Evolutionary conservation across 2,113 vertebrate species (phyloP), one percentile per base, ranked within the genome.

Genomic region (Spermophilus dauricus): DNA sequence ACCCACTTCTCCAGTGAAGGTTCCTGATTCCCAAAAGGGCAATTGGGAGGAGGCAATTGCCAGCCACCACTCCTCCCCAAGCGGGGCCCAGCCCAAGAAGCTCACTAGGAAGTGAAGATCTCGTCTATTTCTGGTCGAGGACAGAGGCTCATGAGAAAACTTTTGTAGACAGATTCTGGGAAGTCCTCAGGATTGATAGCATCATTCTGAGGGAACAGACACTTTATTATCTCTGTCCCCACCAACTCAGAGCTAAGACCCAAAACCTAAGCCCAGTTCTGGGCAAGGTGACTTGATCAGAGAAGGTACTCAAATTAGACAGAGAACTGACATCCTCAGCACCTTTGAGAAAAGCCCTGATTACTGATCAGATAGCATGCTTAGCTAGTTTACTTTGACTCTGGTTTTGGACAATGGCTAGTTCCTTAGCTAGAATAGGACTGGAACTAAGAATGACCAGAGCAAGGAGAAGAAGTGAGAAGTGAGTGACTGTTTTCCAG

Each of bases 101-200:
- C 99, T 99, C 98, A 99, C 99, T 99, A 99, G 24, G 99, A 99
- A 37, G 99, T 99, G 98, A 99, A 99, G 98, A 99, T 99, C 98
- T 99, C 99, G 13, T 99, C 99, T 76, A 99, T 99, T 98, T 99
- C 99, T 1, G 99, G 99, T 77, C 99, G 99, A 48, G 99, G 99
- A 97, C 99, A 99, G 67, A 99, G 99, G 48, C 98, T 98, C 98
- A 99, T 98, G 86, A 99, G 98, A 97, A 99, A 99, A 2, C 98
- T 98, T 98, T 98, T 99, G 97, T 99, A 99, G 83, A 99, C 99
- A 0, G 99, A 70, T 95, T 99, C 99, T 1, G 99, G 99, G 95
- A 99, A 99, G 96, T 99, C 99, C n/a, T 99, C 99, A 0, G 99
- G 98, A 93, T 99, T 99, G 97, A 99, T 99, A 92, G 98, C 98